Evolutionary conservation across 1,140 invertebrate species (phyloP).

Genomic region (Eumeta japonica): DNA sequence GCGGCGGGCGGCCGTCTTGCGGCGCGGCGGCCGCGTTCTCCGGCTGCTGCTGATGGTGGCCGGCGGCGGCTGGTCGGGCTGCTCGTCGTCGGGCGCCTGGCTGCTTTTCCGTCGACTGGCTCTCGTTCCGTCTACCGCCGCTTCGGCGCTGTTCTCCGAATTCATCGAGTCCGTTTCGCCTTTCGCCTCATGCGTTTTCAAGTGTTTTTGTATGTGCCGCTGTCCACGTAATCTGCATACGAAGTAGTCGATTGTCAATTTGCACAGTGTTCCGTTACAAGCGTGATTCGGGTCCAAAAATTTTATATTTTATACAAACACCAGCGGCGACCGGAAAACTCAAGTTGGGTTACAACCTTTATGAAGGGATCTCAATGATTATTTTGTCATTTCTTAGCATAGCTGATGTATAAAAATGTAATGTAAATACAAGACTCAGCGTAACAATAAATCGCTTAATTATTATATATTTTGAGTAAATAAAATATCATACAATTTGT

Average conservation of each 20-base stretch:
- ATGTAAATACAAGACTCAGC: slow-evolving; percentile 6
- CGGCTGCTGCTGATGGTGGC: slow-evolving; percentile 2
- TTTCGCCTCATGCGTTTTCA: slow-evolving; percentile 37
- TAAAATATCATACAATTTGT: too few relatives aligned
- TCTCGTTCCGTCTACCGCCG: not conserved
- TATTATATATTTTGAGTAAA: too few relatives aligned
- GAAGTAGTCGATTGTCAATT: slow-evolving; percentile 2
- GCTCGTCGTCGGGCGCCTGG: not conserved
- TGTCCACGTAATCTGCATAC: slow-evolving; percentile 38
- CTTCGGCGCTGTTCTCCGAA: slow-evolving; percentile 7
- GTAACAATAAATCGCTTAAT: too few relatives aligned
- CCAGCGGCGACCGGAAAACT: not conserved
- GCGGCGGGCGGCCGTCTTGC: slow-evolving; percentile 38
- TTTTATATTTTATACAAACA: not conserved
- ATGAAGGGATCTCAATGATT: too few relatives aligned
- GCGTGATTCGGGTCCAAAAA: not conserved
- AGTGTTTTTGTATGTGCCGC: slow-evolving; percentile 48
- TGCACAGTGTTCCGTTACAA: too few relatives aligned
- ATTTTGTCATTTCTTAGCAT: too few relatives aligned
- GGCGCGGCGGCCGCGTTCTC: too few relatives aligned
- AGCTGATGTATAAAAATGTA: not conserved
- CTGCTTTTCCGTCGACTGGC: not conserved
- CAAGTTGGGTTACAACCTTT: too few relatives aligned
- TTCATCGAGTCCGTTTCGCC: slow-evolving; percentile 15
- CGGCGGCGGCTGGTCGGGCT: slow-evolving; percentile 37